A percentile compares a stretch with the other conserved stretches of the same genome.
These are phyloP conservation scores for Argyrosomus japonicus DNA, from an alignment of 2,113 vertebrate species.

Conservation along the genomic window DNA sequence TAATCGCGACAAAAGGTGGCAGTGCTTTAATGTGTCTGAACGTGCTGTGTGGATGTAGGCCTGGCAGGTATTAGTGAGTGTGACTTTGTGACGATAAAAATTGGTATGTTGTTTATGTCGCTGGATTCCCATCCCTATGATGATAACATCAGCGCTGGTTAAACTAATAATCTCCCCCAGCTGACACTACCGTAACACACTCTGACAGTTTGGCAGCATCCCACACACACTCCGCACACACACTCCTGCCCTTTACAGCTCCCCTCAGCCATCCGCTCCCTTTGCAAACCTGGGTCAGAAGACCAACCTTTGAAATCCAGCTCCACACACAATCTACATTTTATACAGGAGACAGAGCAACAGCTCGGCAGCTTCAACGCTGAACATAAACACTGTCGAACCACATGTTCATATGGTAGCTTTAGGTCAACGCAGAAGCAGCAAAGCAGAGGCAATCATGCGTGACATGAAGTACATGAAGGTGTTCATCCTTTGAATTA, in stretches of 20 bases:
- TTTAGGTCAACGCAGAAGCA: background rate
- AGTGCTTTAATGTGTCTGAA: background rate
- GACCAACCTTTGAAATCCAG: constrained; percentile 47
- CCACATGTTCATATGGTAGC: background rate
- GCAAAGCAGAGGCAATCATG: background rate
- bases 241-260: constrained; percentile 55
- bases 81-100: constrained; percentile 4
- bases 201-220: constrained; percentile 59
- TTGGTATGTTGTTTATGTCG: constrained; percentile 28
- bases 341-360: background rate
- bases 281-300: constrained; percentile 23
- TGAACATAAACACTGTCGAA: background rate
- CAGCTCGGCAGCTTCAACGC: background rate
- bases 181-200: constrained; percentile 55
- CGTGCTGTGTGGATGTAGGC: background rate
- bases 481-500: background rate
- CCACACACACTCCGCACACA: constrained; percentile 52
- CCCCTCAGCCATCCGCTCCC: constrained; percentile 27
- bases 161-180: constrained; percentile 53
- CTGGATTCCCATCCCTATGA: constrained; percentile 27
- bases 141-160: constrained; percentile 58
- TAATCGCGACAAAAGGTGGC: background rate
- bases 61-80: background rate
- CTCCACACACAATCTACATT: background rate
- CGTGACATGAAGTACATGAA: background rate